phyloP scores from a whole-genome alignment of 2,113 vertebrate genomes.

The Chloroceryle aenea region DNA sequence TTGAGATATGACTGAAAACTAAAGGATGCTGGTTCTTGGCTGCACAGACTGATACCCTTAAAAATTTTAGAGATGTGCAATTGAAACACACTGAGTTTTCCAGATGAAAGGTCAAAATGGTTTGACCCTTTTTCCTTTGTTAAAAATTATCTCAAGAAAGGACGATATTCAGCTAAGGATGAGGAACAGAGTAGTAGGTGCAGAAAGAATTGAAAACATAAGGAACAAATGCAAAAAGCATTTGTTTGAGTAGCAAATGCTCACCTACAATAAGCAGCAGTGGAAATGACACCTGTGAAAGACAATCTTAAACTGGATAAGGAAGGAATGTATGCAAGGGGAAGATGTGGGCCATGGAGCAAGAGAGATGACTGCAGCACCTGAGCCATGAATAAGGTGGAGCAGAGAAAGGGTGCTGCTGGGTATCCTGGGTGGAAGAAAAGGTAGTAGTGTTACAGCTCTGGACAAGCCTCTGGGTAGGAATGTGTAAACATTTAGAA shows the following conservation, averaged over 20 bases:
- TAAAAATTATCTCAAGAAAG: neutral
- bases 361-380: neutral
- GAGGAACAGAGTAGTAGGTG: neutral
- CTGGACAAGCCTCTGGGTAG: neutral
- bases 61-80: neutral
- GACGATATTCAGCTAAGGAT: neutral
- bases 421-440: neutral
- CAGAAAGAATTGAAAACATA: neutral
- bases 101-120: neutral
- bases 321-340: neutral
- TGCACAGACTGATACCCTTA: neutral
- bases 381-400: neutral
- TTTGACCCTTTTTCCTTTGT: neutral
- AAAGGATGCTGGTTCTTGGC: neutral
- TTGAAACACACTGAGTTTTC: neutral
- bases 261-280: neutral
- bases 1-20: neutral
- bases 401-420: neutral
- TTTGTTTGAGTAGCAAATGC: neutral
- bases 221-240: neutral
- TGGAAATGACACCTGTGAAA: neutral
- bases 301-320: neutral
- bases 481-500: neutral
- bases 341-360: neutral
- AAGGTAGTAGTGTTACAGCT: neutral